phyloP scores from a whole-genome alignment of 2,113 vertebrate genomes.

The Stigmatopora argus region DNA sequence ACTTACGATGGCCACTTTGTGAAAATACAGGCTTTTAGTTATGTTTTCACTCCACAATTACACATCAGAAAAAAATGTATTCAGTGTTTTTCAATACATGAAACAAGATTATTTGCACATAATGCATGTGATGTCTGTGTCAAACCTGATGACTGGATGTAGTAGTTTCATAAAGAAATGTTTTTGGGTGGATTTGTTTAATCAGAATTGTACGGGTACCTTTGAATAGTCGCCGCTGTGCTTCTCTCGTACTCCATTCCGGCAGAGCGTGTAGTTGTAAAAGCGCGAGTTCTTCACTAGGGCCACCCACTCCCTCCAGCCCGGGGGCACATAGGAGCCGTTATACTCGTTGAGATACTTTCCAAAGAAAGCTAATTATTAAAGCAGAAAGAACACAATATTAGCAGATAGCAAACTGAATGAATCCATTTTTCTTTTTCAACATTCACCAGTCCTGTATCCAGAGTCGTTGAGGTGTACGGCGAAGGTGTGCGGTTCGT shows the following conservation, averaged over 20 bases:
- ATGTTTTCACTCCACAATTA: no score
- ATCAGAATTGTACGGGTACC: constrained; percentile 61
- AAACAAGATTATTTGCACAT: no score
- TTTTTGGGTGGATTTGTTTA: not conserved
- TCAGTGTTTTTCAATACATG: no score
- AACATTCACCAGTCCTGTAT: constrained; percentile 85
- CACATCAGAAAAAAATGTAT: no score
- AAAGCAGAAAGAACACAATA: constrained; percentile 2
- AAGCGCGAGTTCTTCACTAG: constrained; percentile 95
- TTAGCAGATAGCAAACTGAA: not conserved
- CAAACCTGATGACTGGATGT: no score
- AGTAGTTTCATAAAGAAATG: not conserved
- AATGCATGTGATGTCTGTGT: no score
- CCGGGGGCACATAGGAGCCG: constrained; percentile 91
- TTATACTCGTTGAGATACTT: constrained; percentile 98
- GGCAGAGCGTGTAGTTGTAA: constrained; percentile 94
- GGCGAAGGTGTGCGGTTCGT: constrained; percentile 88
- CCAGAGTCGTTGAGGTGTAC: constrained; percentile 92
- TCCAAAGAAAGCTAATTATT: constrained; percentile 84
- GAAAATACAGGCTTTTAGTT: no score
- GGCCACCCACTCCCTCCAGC: constrained; percentile 96
- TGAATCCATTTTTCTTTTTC: not conserved
- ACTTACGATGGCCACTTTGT: no score
- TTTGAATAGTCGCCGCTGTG: constrained; percentile 84
- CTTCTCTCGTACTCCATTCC: constrained; percentile 89